Conservation (phyloP, 1,140 invertebrate species). For the Solenopsis invicta region DNA sequence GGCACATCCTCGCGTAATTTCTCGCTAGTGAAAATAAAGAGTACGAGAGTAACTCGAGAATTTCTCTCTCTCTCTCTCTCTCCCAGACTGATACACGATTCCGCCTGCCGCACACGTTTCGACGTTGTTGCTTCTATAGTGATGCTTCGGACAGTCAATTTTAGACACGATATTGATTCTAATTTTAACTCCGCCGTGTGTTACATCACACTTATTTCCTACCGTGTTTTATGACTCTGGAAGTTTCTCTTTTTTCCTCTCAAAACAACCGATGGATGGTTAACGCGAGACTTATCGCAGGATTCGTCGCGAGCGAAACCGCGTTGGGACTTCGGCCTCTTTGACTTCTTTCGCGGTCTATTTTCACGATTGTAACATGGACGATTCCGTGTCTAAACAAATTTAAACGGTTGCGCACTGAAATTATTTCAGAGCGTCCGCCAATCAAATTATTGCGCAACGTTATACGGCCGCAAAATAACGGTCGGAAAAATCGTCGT, state of each 20-base stretch:
- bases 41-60: conserved; percentile 36
- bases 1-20: not conserved
- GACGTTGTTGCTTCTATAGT: conserved; percentile 21
- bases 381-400: conserved; percentile 18
- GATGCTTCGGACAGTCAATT: conserved; percentile 61
- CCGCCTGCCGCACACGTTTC: conserved; percentile 14
- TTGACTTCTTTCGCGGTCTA: conserved; percentile 11
- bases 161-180: conserved; percentile 71
- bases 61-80: not conserved
- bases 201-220: conserved; percentile 61
- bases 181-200: conserved; percentile 60
- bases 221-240: conserved; percentile 28
- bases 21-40: conserved; percentile 28
- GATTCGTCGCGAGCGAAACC: not conserved
- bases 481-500: not conserved
- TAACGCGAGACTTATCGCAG: not conserved
- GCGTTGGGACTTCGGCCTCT: no score
- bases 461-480: not conserved
- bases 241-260: not conserved
- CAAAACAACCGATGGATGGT: conserved; percentile 14
- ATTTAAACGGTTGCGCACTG: not conserved
- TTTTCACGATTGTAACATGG: conserved; percentile 9
- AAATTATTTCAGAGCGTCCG: not conserved
- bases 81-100: not conserved
- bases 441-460: not conserved